phyloP scores from a whole-genome alignment of 2,113 vertebrate genomes.

The Amblyopsis rosae region DNA sequence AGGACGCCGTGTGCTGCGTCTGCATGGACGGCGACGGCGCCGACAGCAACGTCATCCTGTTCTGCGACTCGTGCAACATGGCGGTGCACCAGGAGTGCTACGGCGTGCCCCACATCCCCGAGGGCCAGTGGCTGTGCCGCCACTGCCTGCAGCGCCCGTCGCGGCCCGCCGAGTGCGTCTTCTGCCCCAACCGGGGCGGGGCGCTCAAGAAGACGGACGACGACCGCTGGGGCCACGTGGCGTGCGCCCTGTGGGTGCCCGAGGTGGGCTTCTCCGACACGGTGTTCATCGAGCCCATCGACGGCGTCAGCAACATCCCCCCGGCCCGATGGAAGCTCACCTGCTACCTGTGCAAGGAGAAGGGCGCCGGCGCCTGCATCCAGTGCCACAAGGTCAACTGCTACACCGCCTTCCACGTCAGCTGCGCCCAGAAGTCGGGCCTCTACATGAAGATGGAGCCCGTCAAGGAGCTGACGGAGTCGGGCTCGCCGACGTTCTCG shows the following conservation, averaged over 20 bases:
- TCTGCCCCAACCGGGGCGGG: constrained; percentile 96
- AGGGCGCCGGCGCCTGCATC: constrained; percentile 93
- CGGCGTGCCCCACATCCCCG: constrained; percentile 95
- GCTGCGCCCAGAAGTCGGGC: constrained; percentile 92
- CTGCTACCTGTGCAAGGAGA: constrained; percentile 98
- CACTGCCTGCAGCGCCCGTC: constrained; percentile 92
- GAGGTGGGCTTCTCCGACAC: constrained; percentile 98
- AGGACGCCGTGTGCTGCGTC: constrained; percentile 98
- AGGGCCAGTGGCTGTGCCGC: constrained; percentile 97
- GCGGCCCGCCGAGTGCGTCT: constrained; percentile 88
- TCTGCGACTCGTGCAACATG: constrained; percentile 97
- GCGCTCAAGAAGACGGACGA: constrained; percentile 98
- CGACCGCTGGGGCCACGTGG: constrained; percentile 97
- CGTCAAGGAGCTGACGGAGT: constrained; percentile 80
- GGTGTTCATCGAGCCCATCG: constrained; percentile 97
- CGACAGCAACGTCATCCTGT: constrained; percentile 97
- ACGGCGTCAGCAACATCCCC: constrained; percentile 95
- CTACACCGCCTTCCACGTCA: constrained; percentile 97
- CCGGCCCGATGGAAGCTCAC: constrained; percentile 97
- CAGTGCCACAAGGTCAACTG: constrained; percentile 98
- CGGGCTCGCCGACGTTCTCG: constrained; percentile 81
- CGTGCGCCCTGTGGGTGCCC: constrained; percentile 96
- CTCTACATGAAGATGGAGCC: constrained; percentile 98
- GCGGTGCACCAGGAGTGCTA: constrained; percentile 99
- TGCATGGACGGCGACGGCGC: constrained; percentile 99